A percentile compares a stretch with the other conserved stretches of the same genome.
Evolutionary conservation across 2,888 invertebrate genomes (phyloP).

Genomic region (Trilocha varians): DNA sequence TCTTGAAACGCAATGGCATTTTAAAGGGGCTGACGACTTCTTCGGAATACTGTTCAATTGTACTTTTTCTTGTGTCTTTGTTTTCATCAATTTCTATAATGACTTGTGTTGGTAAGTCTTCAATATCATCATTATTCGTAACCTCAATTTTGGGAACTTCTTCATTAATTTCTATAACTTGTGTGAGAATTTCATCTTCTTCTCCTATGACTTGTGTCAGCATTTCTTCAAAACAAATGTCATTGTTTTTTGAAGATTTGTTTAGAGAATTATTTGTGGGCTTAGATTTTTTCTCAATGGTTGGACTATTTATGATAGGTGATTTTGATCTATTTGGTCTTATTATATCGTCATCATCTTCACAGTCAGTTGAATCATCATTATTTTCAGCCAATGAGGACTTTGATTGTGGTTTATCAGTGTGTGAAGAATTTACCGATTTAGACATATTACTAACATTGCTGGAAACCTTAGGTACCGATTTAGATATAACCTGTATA

Average conservation of each 20-base stretch:
- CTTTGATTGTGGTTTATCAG: background rate
- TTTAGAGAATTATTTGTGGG: slow-evolving; percentile 20
- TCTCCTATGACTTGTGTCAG: slow-evolving; percentile 27
- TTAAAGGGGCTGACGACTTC: slow-evolving; percentile 45
- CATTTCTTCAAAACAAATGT: slow-evolving; percentile 22
- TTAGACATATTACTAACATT: background rate
- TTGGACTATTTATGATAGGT: slow-evolving; percentile 2
- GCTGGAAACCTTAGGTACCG: background rate
- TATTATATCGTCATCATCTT: slow-evolving; percentile 20
- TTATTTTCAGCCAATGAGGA: slow-evolving; percentile 15
- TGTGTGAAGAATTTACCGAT: background rate
- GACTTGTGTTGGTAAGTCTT: slow-evolving; percentile 41
- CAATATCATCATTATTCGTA: slow-evolving; percentile 14
- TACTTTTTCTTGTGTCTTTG: slow-evolving; percentile 5
- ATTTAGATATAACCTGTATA: background rate
- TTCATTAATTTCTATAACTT: background rate
- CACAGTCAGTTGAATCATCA: slow-evolving; percentile 20
- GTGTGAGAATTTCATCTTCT: slow-evolving; percentile 8
- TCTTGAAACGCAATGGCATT: slow-evolving; percentile 26
- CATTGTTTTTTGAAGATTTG: slow-evolving; percentile 3
- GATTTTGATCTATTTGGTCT: slow-evolving; percentile 16
- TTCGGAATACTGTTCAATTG: slow-evolving; percentile 13
- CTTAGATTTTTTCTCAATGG: slow-evolving; percentile 19
- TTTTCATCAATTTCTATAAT: slow-evolving; percentile 15
- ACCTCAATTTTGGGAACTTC: background rate